A percentile compares a stretch with the other conserved stretches of the same genome.
Evolutionary conservation across 2,797 vertebrate genomes (phyloP).

Genomic region (Menidia menidia): DNA sequence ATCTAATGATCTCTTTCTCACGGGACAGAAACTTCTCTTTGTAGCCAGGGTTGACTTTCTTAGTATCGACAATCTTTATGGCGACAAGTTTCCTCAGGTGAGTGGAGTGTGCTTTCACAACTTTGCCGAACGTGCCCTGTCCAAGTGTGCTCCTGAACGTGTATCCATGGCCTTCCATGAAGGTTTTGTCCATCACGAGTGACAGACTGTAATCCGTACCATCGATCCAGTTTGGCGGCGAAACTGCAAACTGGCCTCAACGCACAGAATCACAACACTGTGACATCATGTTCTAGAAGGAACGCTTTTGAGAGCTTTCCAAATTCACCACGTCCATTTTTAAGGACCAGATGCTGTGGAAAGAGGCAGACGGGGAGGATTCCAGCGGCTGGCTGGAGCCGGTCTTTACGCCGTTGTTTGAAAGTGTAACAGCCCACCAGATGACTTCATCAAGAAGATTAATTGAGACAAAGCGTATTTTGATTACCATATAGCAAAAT

Average conservation of each 20-base stretch:
- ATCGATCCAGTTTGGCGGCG: background rate
- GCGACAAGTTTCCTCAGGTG: slow-evolving; percentile 1
- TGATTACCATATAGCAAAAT: too few species aligned
- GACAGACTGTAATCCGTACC: background rate
- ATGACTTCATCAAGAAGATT: too few species aligned
- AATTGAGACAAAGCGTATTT: too few species aligned
- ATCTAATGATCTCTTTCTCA: slow-evolving; percentile 20
- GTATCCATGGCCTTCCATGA: slow-evolving; percentile 21
- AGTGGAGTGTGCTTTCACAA: slow-evolving; percentile 31
- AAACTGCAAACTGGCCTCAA: background rate
- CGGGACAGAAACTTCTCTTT: slow-evolving; percentile 27
- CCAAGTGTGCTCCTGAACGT: slow-evolving; percentile 20
- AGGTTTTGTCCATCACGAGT: background rate
- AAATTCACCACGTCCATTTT: background rate
- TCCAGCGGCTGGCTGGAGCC: background rate
- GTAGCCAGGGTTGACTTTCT: background rate
- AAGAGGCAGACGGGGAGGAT: too few species aligned
- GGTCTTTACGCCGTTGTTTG: too few species aligned
- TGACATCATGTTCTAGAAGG: background rate
- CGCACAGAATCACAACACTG: background rate
- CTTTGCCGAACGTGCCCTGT: slow-evolving; percentile 33
- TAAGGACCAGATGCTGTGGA: too few species aligned
- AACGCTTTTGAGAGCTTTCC: background rate
- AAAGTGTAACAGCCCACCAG: too few species aligned
- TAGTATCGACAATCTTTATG: slow-evolving; percentile 31